Evolutionary conservation across 2,797 vertebrate species (phyloP).

Genomic region (Meda fulgida): DNA sequence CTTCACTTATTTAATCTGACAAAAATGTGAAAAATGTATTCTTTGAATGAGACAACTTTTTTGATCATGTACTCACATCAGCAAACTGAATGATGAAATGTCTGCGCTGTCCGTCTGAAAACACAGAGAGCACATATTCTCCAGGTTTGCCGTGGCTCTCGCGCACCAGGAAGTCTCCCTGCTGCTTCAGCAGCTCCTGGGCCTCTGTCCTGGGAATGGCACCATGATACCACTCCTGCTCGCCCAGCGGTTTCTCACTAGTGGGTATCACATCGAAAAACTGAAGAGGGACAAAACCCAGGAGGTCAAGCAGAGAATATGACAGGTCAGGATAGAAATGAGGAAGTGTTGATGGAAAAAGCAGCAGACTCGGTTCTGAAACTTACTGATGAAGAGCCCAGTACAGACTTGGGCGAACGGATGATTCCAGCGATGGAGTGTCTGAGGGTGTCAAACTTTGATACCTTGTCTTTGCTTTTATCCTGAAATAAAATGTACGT

Average conservation of each 20-base stretch:
- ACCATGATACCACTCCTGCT: conserved; percentile 97
- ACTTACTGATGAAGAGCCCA: conserved; percentile 91
- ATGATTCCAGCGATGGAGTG: conserved; percentile 96
- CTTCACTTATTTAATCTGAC: not conserved
- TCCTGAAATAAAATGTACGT: conserved; percentile 77
- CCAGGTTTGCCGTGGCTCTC: conserved; percentile 97
- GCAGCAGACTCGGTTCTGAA: not conserved
- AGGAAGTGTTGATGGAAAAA: not conserved
- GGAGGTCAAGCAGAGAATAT: not conserved
- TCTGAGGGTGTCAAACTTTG: conserved; percentile 94
- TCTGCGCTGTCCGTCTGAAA: conserved; percentile 90
- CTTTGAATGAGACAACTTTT: not conserved
- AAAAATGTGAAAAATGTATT: not conserved
- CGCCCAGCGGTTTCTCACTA: conserved; percentile 88
- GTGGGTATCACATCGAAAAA: conserved; percentile 89
- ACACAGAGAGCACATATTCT: conserved; percentile 98
- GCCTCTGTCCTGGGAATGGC: conserved; percentile 95
- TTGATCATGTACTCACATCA: conserved; percentile 83
- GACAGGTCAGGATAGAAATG: not conserved
- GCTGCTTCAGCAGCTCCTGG: conserved; percentile 91
- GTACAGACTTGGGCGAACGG: conserved; percentile 88
- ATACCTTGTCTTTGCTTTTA: conserved; percentile 87
- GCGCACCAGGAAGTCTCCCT: conserved; percentile 96
- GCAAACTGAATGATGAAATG: conserved; percentile 99
- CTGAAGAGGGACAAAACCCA: conserved; percentile 68